Base-by-base conservation (phyloP, 2,113 vertebrate genomes). In the Thunnus maccoyii region DNA sequence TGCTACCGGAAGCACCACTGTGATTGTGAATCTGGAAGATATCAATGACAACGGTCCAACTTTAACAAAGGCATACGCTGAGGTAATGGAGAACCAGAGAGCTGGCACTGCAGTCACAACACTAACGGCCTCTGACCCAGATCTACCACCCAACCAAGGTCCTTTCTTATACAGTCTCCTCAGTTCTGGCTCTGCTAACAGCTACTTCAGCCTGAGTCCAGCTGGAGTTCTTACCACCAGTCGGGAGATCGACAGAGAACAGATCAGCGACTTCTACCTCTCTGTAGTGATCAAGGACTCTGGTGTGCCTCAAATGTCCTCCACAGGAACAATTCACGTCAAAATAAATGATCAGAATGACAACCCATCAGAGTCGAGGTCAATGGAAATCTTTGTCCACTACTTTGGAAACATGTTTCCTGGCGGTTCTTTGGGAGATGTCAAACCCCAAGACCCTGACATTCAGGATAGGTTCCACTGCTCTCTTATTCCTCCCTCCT, bases 11-110 rank as follows among this genome's bases (percentile, higher is more conserved):
- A 98, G 96, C 46, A 90, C 98, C 51, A 95, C 93, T 0, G 86
- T 99, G 4, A 88, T 99, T 20, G 98, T 99, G 48, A 97, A 96
- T 56, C 89, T 99, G 70, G 97, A 99, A 83, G 98, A 99, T 55
- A 97, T 99, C 74, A 99, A 99, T 0, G 98, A 99, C 83, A 99
- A 99, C 0, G 98, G 98, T 10, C 98, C 98, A 0, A 95, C 96
- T 18, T 78, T 99, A 93, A 92, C 94, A 16, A 93, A 92, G 9
- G 86, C 88, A 1, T 94, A 95, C 41, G 97, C 97, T n/a, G 95
- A 97, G 80, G 97, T 99, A n/a, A 95, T 94, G 94, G 98, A 99
- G 88, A 99, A 99, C 86, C 96, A 95, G 83, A 96, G 93, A 5
- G 95, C 97, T 0, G 97, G 97, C 52, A 96, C 97, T 0, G 85